Evolutionary conservation across 37 sponge, comb jelly and placozoan genomes (phyloP).

Genomic region (Crambe crambe): DNA sequence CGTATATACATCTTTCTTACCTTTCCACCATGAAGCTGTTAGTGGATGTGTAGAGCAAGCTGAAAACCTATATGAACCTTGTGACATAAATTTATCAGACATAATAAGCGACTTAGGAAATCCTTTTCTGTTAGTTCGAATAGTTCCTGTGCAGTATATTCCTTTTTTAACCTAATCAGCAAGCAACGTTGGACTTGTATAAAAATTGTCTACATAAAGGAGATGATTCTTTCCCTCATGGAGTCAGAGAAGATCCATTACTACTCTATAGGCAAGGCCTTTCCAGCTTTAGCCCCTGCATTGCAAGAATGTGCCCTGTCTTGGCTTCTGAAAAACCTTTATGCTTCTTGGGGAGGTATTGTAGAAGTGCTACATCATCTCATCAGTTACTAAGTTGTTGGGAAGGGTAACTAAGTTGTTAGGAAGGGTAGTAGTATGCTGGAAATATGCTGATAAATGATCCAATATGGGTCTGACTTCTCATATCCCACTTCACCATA

Average conservation of each 20-base stretch:
- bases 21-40: slow-evolving; percentile 18
- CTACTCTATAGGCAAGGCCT: background rate
- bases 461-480: slow-evolving; percentile 13
- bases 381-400: too few species aligned
- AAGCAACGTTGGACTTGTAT: slow-evolving; percentile 3
- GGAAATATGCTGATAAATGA: background rate
- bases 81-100: background rate
- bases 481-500: slow-evolving; percentile 22
- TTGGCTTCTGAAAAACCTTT: background rate
- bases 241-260: background rate
- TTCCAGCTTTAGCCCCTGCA: slow-evolving; percentile 1
- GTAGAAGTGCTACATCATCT: background rate
- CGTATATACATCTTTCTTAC: slow-evolving; percentile 6
- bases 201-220: slow-evolving; percentile 39
- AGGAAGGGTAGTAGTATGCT: slow-evolving; percentile 9
- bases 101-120: background rate
- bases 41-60: background rate
- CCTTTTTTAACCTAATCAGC: background rate
- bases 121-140: background rate
- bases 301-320: slow-evolving; percentile 25
- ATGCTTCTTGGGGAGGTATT: background rate
- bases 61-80: slow-evolving; percentile 14
- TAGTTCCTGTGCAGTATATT: slow-evolving; percentile 13
- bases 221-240: slow-evolving; percentile 11
- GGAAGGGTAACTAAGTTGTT: too few species aligned